Evolutionary conservation across 1,140 invertebrate genomes (phyloP).

Genomic region (Drosophila sproati): DNA sequence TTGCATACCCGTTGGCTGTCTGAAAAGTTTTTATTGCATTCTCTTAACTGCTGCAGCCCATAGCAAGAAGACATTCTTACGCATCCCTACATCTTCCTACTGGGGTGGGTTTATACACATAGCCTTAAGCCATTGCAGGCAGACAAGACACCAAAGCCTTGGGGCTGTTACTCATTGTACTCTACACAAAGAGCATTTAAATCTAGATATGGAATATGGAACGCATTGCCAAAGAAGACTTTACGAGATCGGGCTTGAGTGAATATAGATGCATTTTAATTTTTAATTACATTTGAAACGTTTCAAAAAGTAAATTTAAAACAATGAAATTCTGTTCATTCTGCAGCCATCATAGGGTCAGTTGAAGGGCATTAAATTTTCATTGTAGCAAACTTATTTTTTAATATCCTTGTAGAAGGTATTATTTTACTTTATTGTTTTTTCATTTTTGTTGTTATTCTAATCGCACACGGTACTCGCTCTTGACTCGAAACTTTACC

Average conservation of each 20-base stretch:
- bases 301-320: too few relatives aligned
- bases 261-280: too few relatives aligned
- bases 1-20: slow-evolving; percentile 62
- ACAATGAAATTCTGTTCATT: not conserved
- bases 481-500: slow-evolving; percentile 38
- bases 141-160: slow-evolving; percentile 31
- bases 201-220: not conserved
- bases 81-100: not conserved
- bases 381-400: not conserved
- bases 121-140: slow-evolving; percentile 14
- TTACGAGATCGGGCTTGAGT: too few relatives aligned
- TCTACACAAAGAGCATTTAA: not conserved
- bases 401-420: too few relatives aligned
- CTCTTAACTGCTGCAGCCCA: slow-evolving; percentile 57
- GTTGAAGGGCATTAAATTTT: not conserved
- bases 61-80: slow-evolving; percentile 27
- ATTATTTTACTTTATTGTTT: not conserved
- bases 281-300: too few relatives aligned
- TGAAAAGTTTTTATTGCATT: slow-evolving; percentile 82
- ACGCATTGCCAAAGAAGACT: not conserved
- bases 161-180: slow-evolving; percentile 26
- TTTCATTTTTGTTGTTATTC: slow-evolving; percentile 20
- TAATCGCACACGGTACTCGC: slow-evolving; percentile 36
- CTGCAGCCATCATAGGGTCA: not conserved
- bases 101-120: not conserved